Conservation (phyloP, 2,113 vertebrate species). For the Loxodonta africana region DNA sequence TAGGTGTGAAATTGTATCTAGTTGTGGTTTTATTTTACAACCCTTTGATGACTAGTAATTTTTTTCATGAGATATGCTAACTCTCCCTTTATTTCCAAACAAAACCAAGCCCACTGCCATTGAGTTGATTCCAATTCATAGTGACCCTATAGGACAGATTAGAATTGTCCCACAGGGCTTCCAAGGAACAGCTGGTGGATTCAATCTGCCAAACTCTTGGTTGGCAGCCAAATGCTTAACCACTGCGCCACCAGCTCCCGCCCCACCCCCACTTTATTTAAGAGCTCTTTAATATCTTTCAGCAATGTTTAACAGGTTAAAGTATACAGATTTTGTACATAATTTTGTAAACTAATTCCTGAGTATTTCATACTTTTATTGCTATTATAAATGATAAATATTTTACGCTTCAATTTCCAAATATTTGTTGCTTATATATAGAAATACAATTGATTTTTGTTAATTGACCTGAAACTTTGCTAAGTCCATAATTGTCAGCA, state of each 20-base stretch:
- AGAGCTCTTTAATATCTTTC: background rate
- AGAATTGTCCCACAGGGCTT: no score
- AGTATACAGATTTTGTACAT: background rate
- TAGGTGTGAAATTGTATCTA: background rate
- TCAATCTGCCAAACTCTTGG: no score
- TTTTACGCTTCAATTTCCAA: background rate
- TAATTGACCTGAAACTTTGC: background rate
- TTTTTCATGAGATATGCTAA: background rate
- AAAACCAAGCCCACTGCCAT: no score
- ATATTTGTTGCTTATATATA: background rate
- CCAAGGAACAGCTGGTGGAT: no score
- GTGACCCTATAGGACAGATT: no score
- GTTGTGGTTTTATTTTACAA: background rate
- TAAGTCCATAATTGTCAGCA: background rate
- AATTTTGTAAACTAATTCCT: background rate
- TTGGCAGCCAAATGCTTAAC: no score
- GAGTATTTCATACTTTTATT: background rate
- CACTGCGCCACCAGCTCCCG: no score
- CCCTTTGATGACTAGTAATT: background rate
- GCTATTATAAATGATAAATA: background rate
- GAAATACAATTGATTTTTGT: slow-evolving; percentile 16
- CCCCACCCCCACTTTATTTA: background rate
- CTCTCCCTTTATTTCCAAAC: background rate
- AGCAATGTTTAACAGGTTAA: slow-evolving; percentile 9
- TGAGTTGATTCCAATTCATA: no score